Conservation (phyloP, 1,140 invertebrate genomes). For the Acromyrmex heyeri region DNA sequence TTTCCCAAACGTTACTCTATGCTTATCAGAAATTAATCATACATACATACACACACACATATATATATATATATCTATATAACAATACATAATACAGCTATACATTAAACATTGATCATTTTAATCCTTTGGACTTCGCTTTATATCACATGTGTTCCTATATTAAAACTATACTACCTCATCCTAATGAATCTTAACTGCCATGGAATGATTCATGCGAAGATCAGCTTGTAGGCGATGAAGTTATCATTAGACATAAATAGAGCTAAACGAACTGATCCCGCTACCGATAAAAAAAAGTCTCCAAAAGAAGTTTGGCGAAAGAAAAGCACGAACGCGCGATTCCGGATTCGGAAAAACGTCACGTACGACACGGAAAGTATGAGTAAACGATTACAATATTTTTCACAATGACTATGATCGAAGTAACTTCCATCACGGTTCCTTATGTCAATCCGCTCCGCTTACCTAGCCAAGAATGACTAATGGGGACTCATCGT, state of each 20-base stretch:
- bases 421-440: slow-evolving; percentile 11
- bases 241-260: slow-evolving; percentile 30
- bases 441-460: not conserved
- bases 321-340: slow-evolving; percentile 44
- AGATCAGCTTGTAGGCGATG: not conserved
- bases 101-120: not conserved
- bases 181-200: slow-evolving; percentile 11
- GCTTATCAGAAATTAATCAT: not conserved
- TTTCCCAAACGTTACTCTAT: not conserved
- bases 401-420: slow-evolving; percentile 24
- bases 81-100: not conserved
- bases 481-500: slow-evolving; percentile 61
- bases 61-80: not conserved
- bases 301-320: not conserved
- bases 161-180: not conserved
- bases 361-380: slow-evolving; percentile 39
- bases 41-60: not conserved
- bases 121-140: not conserved
- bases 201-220: slow-evolving; percentile 40
- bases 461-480: slow-evolving; percentile 10
- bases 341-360: slow-evolving; percentile 24
- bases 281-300: slow-evolving; percentile 18
- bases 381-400: not conserved
- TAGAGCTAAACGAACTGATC: slow-evolving; percentile 8
- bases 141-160: not conserved